Evolutionary conservation across 2,797 vertebrate genomes (phyloP), one percentile per base, ranked within the genome.

Genomic region (Acanthiza pusilla): DNA sequence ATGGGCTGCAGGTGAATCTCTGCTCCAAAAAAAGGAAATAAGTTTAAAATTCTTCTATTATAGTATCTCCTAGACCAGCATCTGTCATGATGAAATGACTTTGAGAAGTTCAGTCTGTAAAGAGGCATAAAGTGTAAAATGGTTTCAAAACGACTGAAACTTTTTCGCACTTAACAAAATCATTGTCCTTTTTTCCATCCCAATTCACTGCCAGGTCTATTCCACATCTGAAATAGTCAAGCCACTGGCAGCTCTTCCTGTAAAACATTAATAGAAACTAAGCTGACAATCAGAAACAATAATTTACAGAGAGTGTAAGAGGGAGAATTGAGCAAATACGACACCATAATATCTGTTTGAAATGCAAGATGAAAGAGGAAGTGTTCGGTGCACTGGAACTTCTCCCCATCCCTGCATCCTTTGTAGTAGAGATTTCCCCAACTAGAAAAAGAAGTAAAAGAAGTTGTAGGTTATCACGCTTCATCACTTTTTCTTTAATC

Each of bases 401-500:
- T 74, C 36, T 12, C 13, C 26, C 36, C 54, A 27, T 16, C 36
- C 54, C 61, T 88, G 20, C 7, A 27, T 77, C 45, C 75, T 91
- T 91, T 89, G 43, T 61, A 74, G 75, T 0, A 72, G 26, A 80
- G 26, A 29, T 57, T 80, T 17, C 21, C 19, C 34, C 86, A 74
- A 3, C 14, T 72, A 4, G 27, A 47, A 79, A 60, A 62, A 65
- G 61, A 10, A 75, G 47, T 43, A 38, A 32, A 72, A 91, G 73
- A 68, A 93, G 63, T 50, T 91, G 38, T 22, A 91, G 73, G 66
- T 91, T 93, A 88, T 95, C 79, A 86, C 0, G 0, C 87, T 62
- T 92, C 70, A 93, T 96, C 72, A 25, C 26, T 72, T 78, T 45
- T 67, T 16, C 83, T 88, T 94, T 91, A 80, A 94, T 97, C 75